Percentiles rank a stretch among this genome's conserved stretches.
Conservation (phyloP, 2,888 invertebrate species). For the Molorchus minor region DNA sequence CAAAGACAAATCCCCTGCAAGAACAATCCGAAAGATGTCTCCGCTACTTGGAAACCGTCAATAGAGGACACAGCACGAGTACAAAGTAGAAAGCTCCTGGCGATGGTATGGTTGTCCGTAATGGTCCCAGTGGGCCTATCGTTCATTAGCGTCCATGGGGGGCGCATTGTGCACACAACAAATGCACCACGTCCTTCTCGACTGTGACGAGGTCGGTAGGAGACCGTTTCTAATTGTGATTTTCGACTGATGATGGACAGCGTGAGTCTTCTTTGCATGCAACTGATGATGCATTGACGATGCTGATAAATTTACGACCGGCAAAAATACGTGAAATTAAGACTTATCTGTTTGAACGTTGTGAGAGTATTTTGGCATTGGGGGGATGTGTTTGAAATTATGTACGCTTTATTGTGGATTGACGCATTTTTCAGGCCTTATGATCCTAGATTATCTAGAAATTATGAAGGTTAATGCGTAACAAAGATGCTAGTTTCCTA, state of each 20-base stretch:
- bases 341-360: not conserved
- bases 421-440: no score
- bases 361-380: no score
- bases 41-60: conserved; percentile 36
- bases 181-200: conserved; percentile 26
- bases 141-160: conserved; percentile 45
- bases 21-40: conserved; percentile 33
- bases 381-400: no score
- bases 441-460: no score
- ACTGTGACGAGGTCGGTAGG: conserved; percentile 32
- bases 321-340: conserved; percentile 6
- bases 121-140: conserved; percentile 47
- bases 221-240: conserved; percentile 30
- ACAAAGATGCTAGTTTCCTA: no score
- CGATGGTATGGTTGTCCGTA: conserved; percentile 37
- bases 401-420: no score
- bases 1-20: conserved; percentile 36
- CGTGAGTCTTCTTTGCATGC: conserved; percentile 3
- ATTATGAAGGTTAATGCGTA: no score
- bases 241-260: conserved; percentile 31
- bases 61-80: conserved; percentile 30
- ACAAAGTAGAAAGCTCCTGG: conserved; percentile 33
- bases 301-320: conserved; percentile 26
- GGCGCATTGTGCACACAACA: conserved; percentile 35
- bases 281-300: conserved; percentile 1